Base-by-base conservation (phyloP, 2,888 invertebrate species). In the Oscheius sp. region DNA sequence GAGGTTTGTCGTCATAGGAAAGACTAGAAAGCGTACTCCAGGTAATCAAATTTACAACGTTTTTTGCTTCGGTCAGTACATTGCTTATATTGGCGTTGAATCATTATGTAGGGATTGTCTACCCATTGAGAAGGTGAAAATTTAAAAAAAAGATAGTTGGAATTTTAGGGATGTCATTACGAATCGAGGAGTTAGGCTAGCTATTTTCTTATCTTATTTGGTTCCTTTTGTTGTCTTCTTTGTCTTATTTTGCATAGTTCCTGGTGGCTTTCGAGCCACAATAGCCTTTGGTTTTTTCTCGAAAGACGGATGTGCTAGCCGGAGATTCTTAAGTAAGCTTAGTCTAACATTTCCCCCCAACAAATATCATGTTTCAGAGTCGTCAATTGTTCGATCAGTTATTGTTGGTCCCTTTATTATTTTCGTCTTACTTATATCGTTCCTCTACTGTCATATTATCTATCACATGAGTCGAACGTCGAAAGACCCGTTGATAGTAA, bases 71-170 rank as follows among this genome's bases (percentile, higher is more conserved):
- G 0, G 91, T 91, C 12, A 87, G 90, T 48, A 91, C 91, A 82
- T 88, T 92, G 2, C 87, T 91, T 39, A 90, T 90, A 0, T 87
- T 92, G 31, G 91, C 91, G 33, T 86, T 91, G 68, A 91, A 91
- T 86, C 91, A 92, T 84, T 91, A 91, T 87, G 87, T 91, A 45
- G 91, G 91, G 20, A 91, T 91, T 69, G 87, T 89, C 2, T 87
- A 88, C 55, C 91, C 91, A 0, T 88, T 91, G 8, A 71, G 73
- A 34, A 71, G 75, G 75, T 73, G 45, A 57, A 20, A 57, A n/a
- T n/a, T n/a, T 23, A 57, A 29, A 25, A n/a, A 2, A 25, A 39
- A n/a, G 15, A n/a, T n/a, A 23, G 20, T 17, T 55, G n/a, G n/a
- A 1, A 17, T 34, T 64, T 25, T 45, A 66, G 77, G 1, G 72